Conservation (phyloP, 2,113 vertebrate species). For the Mus musculus region GRCm39 chr2:32624001-32624500, state of each 20-base stretch:
- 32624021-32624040: not conserved
- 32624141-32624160: not conserved
- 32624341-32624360: not conserved
- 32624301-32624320: not conserved
- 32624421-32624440: not conserved
- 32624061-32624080: not conserved
- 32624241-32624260: no score
- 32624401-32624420: not conserved
- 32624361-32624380: not conserved
- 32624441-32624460: no score
- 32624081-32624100: fast-evolving
- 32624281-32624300: not conserved
- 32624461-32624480: not conserved
- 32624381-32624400: not conserved
- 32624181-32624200: not conserved
- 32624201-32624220: not conserved
- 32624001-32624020: not conserved
- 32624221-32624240: not conserved
- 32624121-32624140: not conserved
- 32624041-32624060: not conserved
- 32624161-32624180: not conserved
- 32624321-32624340: not conserved
- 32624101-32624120: not conserved
- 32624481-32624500: not conserved
- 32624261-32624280: no score